phyloP scores from a whole-genome alignment of 2,113 vertebrate species.

The Muntiacus muntjak region DNA sequence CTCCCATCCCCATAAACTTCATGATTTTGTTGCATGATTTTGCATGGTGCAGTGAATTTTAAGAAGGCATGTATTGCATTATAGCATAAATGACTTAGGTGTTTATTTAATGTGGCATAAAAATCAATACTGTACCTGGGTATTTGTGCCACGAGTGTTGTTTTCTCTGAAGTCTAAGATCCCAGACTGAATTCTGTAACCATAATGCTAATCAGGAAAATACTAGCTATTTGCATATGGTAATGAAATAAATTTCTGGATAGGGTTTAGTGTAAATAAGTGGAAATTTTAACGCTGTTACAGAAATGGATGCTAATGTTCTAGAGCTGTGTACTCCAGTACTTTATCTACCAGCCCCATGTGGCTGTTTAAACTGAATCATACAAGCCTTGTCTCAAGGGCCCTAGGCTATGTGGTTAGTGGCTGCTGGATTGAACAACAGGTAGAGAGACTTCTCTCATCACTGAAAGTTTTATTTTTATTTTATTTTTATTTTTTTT shows the following conservation, averaged over 20 bases:
- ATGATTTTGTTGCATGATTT: background rate
- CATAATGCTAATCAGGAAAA: background rate
- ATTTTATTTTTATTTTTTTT: too few species aligned
- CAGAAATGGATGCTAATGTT: background rate
- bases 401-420: fast-evolving
- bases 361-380: background rate
- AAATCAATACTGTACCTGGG: background rate
- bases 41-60: background rate
- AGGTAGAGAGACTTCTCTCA: background rate
- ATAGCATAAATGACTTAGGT: background rate
- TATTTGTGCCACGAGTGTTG: background rate
- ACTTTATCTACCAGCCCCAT: fast-evolving
- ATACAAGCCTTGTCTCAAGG: background rate
- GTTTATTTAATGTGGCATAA: background rate
- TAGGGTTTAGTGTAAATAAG: background rate
- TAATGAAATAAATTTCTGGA: background rate
- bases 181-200: background rate
- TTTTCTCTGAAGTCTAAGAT: background rate
- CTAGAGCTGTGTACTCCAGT: background rate
- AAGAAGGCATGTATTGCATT: background rate
- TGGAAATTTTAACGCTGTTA: background rate
- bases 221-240: background rate
- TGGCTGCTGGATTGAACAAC: background rate
- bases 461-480: background rate
- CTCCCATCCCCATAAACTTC: background rate